Evolutionary conservation across 2,888 invertebrate genomes (phyloP), one percentile per base, ranked within the genome.

Genomic region (Troides oblongomaculatus): DNA sequence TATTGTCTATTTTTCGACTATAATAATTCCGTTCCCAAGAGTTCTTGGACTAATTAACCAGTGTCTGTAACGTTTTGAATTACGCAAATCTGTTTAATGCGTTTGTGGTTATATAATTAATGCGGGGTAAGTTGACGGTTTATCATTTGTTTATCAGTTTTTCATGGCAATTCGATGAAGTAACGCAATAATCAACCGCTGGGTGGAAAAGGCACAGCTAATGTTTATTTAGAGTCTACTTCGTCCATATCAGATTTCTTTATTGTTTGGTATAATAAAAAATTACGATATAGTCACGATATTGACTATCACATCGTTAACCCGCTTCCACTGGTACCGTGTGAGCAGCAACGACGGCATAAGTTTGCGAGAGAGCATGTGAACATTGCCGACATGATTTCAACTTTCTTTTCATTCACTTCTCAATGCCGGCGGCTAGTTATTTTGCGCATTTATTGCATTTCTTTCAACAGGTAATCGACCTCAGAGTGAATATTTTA

Each of bases 351-450:
- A 43, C 30, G 62, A 71, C 70, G 71, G 74, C 69, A 64, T 30
- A 53, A 46, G 23, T 50, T 64, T 64, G 68, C 72, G 76, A 74
- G 79, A 81, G 79, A 79, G 78, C 75, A 72, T 80, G 80, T 75
- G 79, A 81, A 80, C 76, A 71, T 30, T 68, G 57, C 61, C 74
- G 77, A 81, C 81, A 81, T 78, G 78, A 81, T 84, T 83, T 83
- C 82, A 72, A 83, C 85, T 86, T 85, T 86, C 84, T 77, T 83
- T 74, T 76, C 73, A 81, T 81, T 78, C 76, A 81, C 75, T 74
- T 53, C 10, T n/a, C n/a, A 53, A 53, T 18, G 53, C 53, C 18
- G 18, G 3, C 8, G n/a, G 53, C 18, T 6, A 18, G 18, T 53
- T 53, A 30, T n/a, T 53, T 5, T 53, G n/a, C n/a, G n/a, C n/a